Percentiles rank a stretch among this genome's conserved stretches.
Evolutionary conservation across 2,113 vertebrate species (phyloP).

Genomic region (Ptychochromis oligacanthus): DNA sequence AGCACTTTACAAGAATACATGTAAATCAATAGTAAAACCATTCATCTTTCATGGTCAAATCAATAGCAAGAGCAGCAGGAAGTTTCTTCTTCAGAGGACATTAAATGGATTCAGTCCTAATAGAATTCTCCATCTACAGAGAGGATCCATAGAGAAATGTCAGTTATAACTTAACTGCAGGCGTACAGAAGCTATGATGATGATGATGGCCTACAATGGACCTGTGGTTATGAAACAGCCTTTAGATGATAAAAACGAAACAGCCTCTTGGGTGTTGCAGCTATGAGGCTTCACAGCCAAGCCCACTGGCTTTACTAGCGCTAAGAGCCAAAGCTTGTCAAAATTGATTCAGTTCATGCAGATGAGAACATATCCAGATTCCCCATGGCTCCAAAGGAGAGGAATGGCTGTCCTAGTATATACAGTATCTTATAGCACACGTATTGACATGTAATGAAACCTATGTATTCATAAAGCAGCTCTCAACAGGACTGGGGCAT

Average conservation of each 20-base stretch:
- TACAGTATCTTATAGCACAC: constrained; percentile 32
- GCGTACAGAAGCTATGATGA: constrained; percentile 3
- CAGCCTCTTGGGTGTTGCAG: constrained; percentile 43
- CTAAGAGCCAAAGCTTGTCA: constrained; percentile 54
- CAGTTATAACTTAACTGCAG: constrained; percentile 14
- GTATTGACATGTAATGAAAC: constrained; percentile 25
- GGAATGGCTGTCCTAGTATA: constrained; percentile 43
- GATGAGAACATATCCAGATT: constrained; percentile 39
- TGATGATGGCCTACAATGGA: constrained; percentile 11
- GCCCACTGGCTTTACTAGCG: constrained; percentile 18
- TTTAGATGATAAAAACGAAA: constrained; percentile 37
- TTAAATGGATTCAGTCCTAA: constrained; percentile 19
- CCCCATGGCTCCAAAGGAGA: constrained; percentile 15
- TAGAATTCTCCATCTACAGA: constrained; percentile 1
- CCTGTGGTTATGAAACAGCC: constrained; percentile 43
- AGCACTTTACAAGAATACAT: constrained; percentile 29
- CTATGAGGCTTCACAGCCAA: constrained; percentile 32
- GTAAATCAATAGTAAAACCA: constrained; percentile 34
- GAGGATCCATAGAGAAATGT: constrained; percentile 14
- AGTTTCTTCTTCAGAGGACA: constrained; percentile 3
- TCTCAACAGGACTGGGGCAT: constrained; percentile 13
- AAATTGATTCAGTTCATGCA: constrained; percentile 31
- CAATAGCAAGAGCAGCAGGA: constrained; percentile 16
- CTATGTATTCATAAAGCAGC: constrained; percentile 19
- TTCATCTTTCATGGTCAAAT: constrained; percentile 42